Evolutionary conservation across 2,888 invertebrate genomes (phyloP), one percentile per base, ranked within the genome.

Genomic region (Agriopis aurantiaria): DNA sequence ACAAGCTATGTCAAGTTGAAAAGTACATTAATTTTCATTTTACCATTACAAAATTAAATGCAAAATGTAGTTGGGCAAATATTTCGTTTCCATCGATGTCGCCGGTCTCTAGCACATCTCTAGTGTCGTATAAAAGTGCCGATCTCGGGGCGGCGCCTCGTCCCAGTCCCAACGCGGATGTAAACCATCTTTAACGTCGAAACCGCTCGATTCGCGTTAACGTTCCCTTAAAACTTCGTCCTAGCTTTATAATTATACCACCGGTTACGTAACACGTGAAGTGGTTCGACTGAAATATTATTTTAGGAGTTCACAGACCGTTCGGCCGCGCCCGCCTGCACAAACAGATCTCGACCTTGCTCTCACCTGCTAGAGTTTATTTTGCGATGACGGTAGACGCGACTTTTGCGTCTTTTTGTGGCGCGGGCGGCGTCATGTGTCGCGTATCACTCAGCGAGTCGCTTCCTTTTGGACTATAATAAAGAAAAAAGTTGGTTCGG

Each of bases 231-330:
- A 86, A 86, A 82, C 86, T 84, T 85, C 88, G 85, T 88, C 88
- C 87, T 89, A 89, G 85, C 89, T 88, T 87, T 88, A 88, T 90
- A 91, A 91, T 92, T 92, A 91, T 91, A 91, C 88, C 90, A 84
- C 84, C 82, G 82, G 89, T 93, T 93, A 88, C 93, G 92, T 88
- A 93, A 93, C 91, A 85, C 80, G 87, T 87, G 88, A 88, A 90
- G 91, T 91, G 91, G 81, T 86, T 88, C 86, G 86, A 89, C 92
- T 92, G 91, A 90, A 92, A 92, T 92, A 93, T 91, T 93, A 93
- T 93, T 93, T 93, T 92, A 92, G 89, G 92, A 92, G 91, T 92
- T 92, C 91, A 91, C 86, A 92, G 91, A 88, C 90, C 88, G 90
- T 81, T 77, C 84, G 79, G 74, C 72, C 76, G 75, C 80, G 76